Evolutionary conservation across 2,888 invertebrate genomes (phyloP).

Genomic region (Caradrina clavipalpis): DNA sequence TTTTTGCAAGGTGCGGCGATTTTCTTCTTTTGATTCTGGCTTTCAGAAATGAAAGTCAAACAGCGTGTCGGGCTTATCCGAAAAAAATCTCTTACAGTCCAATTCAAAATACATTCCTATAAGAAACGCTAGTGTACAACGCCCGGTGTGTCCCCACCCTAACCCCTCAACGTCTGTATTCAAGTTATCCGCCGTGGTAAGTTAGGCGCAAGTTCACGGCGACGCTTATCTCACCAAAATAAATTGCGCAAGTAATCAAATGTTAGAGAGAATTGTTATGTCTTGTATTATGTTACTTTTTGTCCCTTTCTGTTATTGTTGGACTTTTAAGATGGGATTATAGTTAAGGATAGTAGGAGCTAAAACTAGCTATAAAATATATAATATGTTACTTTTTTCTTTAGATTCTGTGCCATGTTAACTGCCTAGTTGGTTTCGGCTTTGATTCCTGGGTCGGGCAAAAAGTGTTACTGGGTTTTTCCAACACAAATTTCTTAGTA

Average conservation of each 20-base stretch:
- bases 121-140: background rate
- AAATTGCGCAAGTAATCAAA: conserved; percentile 74
- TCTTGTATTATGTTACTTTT: conserved; percentile 29
- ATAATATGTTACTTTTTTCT: background rate
- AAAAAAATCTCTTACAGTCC: too few species aligned
- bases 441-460: too few species aligned
- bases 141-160: conserved; percentile 38
- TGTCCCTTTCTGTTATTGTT: conserved; percentile 29
- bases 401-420: background rate
- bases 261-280: conserved; percentile 56
- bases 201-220: conserved; percentile 74
- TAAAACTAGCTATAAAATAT: background rate
- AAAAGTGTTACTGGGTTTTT: too few species aligned
- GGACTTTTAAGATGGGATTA: conserved; percentile 3
- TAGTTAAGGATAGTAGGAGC: conserved; percentile 18
- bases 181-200: conserved; percentile 69
- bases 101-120: too few species aligned
- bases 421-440: too few species aligned
- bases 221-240: conserved; percentile 73
- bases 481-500: too few species aligned
- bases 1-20: too few species aligned
- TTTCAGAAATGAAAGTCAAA: too few species aligned
- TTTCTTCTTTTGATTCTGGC: too few species aligned
- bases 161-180: conserved; percentile 65
- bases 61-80: too few species aligned